Conservation (phyloP, 2,888 invertebrate species). For the Ophion slaviceki region DNA sequence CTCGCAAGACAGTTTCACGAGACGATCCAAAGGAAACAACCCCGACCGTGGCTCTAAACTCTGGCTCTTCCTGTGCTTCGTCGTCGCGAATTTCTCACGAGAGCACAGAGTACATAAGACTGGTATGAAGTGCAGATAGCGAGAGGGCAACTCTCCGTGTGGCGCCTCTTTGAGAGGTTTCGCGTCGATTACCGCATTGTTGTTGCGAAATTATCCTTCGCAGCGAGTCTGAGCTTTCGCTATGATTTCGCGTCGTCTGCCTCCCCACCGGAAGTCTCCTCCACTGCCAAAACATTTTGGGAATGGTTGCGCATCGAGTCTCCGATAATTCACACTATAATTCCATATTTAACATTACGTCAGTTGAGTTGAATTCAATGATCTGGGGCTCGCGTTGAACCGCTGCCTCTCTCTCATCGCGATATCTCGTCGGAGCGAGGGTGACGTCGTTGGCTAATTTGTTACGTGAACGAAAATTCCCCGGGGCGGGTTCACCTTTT, state of each 20-base stretch:
- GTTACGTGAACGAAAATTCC: slow-evolving; percentile 38
- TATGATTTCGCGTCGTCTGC: slow-evolving; percentile 27
- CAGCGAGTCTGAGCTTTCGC: slow-evolving; percentile 43
- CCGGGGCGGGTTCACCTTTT: slow-evolving; percentile 25
- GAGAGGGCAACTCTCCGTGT: slow-evolving; percentile 44
- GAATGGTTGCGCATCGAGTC: slow-evolving; percentile 56
- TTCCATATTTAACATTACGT: not conserved
- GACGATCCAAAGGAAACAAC: slow-evolving; percentile 61
- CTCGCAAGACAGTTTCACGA: slow-evolving; percentile 57
- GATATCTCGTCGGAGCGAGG: slow-evolving; percentile 43
- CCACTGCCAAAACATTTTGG: slow-evolving; percentile 48
- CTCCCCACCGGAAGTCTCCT: slow-evolving; percentile 46
- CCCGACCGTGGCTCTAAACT: slow-evolving; percentile 63
- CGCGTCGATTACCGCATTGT: slow-evolving; percentile 65
- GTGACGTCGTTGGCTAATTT: slow-evolving; percentile 40
- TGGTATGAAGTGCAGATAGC: slow-evolving; percentile 21
- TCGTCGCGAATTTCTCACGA: slow-evolving; percentile 52
- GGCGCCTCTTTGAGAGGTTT: slow-evolving; percentile 64
- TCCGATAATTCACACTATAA: slow-evolving; percentile 26
- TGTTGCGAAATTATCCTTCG: slow-evolving; percentile 62
- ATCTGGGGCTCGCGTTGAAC: slow-evolving; percentile 16
- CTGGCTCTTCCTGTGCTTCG: slow-evolving; percentile 57
- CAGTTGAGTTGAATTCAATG: slow-evolving; percentile 29
- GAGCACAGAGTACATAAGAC: slow-evolving; percentile 32
- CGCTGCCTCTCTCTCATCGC: slow-evolving; percentile 57